phyloP scores from a whole-genome alignment of 2,113 vertebrate genomes.

The Chiloscyllium plagiosum region DNA sequence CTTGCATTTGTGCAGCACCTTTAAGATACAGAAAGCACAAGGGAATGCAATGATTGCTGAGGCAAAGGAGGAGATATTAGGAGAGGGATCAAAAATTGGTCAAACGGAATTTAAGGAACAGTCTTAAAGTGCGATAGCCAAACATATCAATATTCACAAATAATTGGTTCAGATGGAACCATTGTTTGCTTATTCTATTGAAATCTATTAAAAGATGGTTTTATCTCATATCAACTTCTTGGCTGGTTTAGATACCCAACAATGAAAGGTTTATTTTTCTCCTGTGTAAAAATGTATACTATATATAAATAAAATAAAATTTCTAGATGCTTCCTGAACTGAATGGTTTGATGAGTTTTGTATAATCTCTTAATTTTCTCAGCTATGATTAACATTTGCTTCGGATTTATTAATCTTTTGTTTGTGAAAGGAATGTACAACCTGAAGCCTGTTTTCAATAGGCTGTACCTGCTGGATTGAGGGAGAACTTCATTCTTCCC shows the following conservation, averaged over 20 bases:
- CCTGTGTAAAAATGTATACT: slow-evolving; percentile 16
- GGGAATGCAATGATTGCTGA: background rate
- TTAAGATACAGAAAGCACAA: background rate
- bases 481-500: background rate
- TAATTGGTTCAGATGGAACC: background rate
- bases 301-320: slow-evolving; percentile 1
- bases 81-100: background rate
- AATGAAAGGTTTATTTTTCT: slow-evolving; percentile 16
- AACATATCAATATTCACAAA: background rate
- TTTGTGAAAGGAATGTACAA: background rate
- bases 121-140: background rate
- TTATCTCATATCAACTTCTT: background rate
- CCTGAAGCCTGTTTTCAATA: background rate
- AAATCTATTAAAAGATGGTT: background rate
- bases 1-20: background rate
- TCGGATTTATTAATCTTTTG: background rate
- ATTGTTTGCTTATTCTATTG: background rate
- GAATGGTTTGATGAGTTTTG: slow-evolving; percentile 1
- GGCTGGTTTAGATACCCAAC: background rate
- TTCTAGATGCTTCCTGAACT: background rate
- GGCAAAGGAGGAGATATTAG: background rate
- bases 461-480: background rate
- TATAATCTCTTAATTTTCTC: background rate
- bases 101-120: background rate
- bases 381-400: background rate